Evolutionary conservation across 2,888 invertebrate genomes (phyloP), one percentile per base, ranked within the genome.

Genomic region (Aleiodes alternator): DNA sequence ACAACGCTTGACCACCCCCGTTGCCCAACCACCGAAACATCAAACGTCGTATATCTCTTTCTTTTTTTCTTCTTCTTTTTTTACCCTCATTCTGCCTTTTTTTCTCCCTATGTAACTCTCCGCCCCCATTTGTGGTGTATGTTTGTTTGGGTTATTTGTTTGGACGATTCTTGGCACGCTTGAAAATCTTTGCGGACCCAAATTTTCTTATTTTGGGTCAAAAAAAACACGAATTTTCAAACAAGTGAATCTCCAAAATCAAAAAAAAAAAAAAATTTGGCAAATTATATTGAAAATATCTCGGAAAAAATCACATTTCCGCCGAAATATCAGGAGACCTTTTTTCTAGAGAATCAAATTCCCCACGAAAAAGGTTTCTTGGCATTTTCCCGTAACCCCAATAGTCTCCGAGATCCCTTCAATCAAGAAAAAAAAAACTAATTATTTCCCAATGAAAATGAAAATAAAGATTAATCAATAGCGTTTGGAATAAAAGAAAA

Each of bases 101-200:
- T 43, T 43, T 43, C 11, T 3, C 43, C 11, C 43, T 11, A 43
- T 14, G n/a, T 51, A 68, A 51, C 68, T 51, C 68, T 48, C 43
- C 61, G 48, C 61, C 78, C 71, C 72, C 78, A 8, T 76, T 53
- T 75, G 75, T 64, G 74, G 51, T 51, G 51, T 72, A 79, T 85
- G 85, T 83, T 85, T 85, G 84, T 82, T 84, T 84, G 83, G 78
- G 83, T 48, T 84, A 84, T 84, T 85, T 85, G 83, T 83, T 82
- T 82, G 81, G 78, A 80, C 72, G 61, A 81, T 82, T 77, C 81
- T 48, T 64, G 80, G 82, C 79, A 79, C 80, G 76, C 76, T 75
- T 70, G 43, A 43, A 56, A 31, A 43, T 76, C 74, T 51, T 16
- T 38, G 55, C 53, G 53, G 53, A 69, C 61, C 55, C 31, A 72